Conservation (phyloP, 2,797 vertebrate genomes). For the Etheostoma nigrum region DNA sequence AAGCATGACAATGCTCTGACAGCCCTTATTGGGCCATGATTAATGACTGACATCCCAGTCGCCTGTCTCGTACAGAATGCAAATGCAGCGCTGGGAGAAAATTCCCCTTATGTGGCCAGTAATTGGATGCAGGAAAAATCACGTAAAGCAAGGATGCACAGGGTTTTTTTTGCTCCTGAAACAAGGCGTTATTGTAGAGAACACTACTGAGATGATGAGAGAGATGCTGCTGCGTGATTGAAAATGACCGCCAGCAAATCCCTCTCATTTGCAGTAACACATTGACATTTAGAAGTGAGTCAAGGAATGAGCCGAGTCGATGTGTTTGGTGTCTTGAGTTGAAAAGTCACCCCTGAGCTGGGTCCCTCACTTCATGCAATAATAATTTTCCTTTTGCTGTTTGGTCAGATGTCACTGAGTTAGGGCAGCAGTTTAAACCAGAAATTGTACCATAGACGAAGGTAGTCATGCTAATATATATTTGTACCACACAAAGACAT, state of each 20-base stretch:
- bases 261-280: slow-evolving; percentile 70
- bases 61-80: slow-evolving; percentile 83
- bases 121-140: slow-evolving; percentile 77
- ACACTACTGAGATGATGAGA: slow-evolving; percentile 56
- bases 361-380: slow-evolving; percentile 22
- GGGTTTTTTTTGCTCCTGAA: slow-evolving; percentile 60
- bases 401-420: slow-evolving; percentile 33
- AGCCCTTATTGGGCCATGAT: slow-evolving; percentile 88
- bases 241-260: slow-evolving; percentile 65
- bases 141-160: slow-evolving; percentile 50
- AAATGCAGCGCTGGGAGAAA: slow-evolving; percentile 81
- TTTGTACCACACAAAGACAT: slow-evolving; percentile 7
- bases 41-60: slow-evolving; percentile 88
- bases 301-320: slow-evolving; percentile 37
- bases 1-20: slow-evolving; percentile 87
- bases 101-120: slow-evolving; percentile 79
- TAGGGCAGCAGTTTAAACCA: slow-evolving; percentile 11
- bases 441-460: not conserved
- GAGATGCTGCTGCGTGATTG: slow-evolving; percentile 54
- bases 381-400: slow-evolving; percentile 24
- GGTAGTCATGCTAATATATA: not conserved
- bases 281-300: slow-evolving; percentile 68
- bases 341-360: slow-evolving; percentile 37
- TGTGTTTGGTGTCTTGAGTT: slow-evolving; percentile 57
- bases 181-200: slow-evolving; percentile 66